A percentile compares a stretch with the other conserved stretches of the same genome.
phyloP scores from a whole-genome alignment of 2,113 vertebrate species.

The Seriola aureovittata region DNA sequence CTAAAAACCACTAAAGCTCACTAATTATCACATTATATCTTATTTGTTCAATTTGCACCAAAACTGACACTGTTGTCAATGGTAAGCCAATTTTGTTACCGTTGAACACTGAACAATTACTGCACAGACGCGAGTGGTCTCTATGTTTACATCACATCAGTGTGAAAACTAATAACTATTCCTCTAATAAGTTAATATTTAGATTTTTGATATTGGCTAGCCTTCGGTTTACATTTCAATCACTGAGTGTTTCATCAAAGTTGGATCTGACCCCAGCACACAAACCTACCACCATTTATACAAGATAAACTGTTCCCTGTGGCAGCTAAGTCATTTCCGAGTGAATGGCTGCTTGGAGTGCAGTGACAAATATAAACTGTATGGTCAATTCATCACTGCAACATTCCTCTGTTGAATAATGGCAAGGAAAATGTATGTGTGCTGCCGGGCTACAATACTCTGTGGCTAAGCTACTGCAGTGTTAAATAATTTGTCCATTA shows the following conservation, averaged over 20 bases:
- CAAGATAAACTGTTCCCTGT: conserved; percentile 29
- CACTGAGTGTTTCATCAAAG: neutral
- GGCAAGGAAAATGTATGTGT: conserved; percentile 40
- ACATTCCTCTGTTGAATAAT: conserved; percentile 60
- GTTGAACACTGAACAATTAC: too few species aligned
- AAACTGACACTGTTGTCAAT: neutral
- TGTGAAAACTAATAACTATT: neutral
- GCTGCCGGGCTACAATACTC: conserved; percentile 5
- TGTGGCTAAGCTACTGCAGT: conserved; percentile 1
- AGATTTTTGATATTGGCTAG: neutral
- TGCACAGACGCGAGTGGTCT: too few species aligned
- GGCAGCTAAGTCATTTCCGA: conserved; percentile 33
- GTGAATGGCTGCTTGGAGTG: conserved; percentile 22
- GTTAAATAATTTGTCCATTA: conserved; percentile 54
- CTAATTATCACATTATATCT: neutral
- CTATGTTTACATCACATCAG: neutral
- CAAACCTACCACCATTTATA: neutral
- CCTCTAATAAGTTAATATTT: neutral
- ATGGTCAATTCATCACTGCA: conserved; percentile 19
- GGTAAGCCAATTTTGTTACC: neutral
- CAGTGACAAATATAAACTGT: conserved; percentile 45
- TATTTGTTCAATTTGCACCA: neutral
- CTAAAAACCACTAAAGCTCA: neutral
- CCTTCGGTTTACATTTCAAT: neutral
- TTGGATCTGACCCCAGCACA: conserved; percentile 6